These are phyloP conservation scores for Callionymus lyra DNA, from an alignment of 2,113 vertebrate genomes.

Conservation along the genomic window DNA sequence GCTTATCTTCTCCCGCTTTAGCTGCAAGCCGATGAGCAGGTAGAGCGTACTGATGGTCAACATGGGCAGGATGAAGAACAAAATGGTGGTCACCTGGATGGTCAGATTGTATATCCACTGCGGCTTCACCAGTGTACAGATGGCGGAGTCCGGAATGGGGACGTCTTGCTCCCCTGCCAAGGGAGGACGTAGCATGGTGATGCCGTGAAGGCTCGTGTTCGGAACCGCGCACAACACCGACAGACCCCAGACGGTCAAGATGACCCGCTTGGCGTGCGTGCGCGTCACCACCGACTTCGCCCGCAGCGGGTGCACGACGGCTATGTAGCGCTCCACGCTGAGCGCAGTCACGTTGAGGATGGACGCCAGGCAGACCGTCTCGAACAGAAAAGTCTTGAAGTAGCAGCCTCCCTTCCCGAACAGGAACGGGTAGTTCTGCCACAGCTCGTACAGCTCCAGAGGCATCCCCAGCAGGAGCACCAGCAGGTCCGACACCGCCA, in stretches of 20 bases:
- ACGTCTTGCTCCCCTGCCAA: not conserved
- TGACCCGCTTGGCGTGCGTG: constrained; percentile 77
- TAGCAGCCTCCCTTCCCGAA: constrained; percentile 78
- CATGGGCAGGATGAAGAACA: constrained; percentile 92
- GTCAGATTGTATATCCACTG: constrained; percentile 79
- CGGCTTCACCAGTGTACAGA: constrained; percentile 72
- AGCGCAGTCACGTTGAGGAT: constrained; percentile 87
- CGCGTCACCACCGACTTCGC: constrained; percentile 82
- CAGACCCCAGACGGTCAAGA: constrained; percentile 73
- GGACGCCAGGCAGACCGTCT: constrained; percentile 87
- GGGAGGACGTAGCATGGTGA: constrained; percentile 60
- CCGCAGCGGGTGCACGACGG: constrained; percentile 84
- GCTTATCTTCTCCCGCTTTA: constrained; percentile 74
- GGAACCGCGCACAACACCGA: constrained; percentile 81
- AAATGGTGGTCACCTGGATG: constrained; percentile 77
- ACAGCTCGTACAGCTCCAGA: constrained; percentile 86
- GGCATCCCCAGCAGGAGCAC: constrained; percentile 89
- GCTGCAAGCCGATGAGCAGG: constrained; percentile 79
- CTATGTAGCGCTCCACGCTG: constrained; percentile 87
- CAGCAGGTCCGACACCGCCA: constrained; percentile 85
- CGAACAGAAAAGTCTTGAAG: constrained; percentile 84
- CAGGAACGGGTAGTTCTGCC: constrained; percentile 88
- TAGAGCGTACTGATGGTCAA: constrained; percentile 81
- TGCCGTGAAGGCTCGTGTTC: constrained; percentile 87
- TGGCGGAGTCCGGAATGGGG: constrained; percentile 65